Evolutionary conservation across 2,797 vertebrate genomes (phyloP).

Genomic region (Argyrosomus regius): DNA sequence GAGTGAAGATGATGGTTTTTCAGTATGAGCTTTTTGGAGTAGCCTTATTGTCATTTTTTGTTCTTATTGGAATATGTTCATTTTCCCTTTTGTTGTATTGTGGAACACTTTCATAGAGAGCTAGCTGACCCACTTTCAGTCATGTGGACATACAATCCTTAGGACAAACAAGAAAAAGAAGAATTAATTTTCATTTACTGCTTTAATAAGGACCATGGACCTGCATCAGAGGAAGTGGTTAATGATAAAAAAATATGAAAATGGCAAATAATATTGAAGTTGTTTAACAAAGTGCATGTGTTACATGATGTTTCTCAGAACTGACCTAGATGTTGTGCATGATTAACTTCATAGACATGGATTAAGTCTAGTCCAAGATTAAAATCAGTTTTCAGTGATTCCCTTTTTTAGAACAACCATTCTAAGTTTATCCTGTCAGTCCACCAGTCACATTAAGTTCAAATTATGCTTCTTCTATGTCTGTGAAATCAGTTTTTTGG

Average conservation of each 20-base stretch:
- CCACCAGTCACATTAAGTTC: neutral
- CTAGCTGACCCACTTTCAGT: neutral
- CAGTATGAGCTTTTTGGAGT: conserved; percentile 24
- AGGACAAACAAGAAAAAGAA: neutral
- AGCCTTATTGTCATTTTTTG: conserved; percentile 12
- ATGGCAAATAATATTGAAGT: neutral
- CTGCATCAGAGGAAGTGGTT: neutral
- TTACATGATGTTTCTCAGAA: neutral
- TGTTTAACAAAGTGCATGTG: conserved; percentile 10
- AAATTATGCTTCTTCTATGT: conserved; percentile 5
- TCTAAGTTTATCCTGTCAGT: no score
- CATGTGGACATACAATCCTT: neutral
- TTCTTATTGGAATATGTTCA: neutral
- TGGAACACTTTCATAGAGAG: neutral
- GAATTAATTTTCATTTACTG: neutral
- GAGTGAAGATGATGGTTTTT: conserved; percentile 32
- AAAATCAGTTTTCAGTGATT: neutral
- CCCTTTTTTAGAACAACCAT: conserved; percentile 2
- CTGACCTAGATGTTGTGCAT: neutral
- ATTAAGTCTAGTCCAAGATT: neutral
- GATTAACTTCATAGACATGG: neutral
- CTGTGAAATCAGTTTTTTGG: conserved; percentile 10
- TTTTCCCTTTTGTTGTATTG: conserved; percentile 8
- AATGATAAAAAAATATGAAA: neutral
- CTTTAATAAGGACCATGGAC: conserved; percentile 3